phyloP scores from a whole-genome alignment of 2,797 vertebrate genomes.

The Perodicticus potto region DNA sequence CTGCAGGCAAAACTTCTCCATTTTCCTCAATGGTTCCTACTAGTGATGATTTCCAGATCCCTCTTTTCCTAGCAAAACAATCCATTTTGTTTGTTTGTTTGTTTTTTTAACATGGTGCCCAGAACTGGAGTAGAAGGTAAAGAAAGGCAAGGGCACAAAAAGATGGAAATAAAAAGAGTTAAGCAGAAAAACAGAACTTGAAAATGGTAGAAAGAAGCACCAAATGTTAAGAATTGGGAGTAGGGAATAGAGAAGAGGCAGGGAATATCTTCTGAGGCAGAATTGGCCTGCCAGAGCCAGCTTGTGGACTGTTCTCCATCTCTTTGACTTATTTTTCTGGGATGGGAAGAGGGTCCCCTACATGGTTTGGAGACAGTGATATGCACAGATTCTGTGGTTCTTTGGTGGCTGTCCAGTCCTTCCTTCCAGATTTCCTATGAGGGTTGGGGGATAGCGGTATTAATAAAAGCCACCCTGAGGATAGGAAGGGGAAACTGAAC shows the following conservation, averaged over 20 bases:
- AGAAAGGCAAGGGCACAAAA: conserved; percentile 41
- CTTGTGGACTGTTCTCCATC: not conserved
- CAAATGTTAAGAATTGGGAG: not conserved
- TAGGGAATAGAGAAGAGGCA: not conserved
- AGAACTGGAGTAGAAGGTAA: conserved; percentile 32
- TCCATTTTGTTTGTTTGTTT: not conserved
- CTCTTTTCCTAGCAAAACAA: conserved; percentile 45
- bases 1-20: not conserved
- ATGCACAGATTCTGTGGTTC: not conserved
- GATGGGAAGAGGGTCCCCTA: not conserved
- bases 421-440: not conserved
- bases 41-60: conserved; percentile 33
- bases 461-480: conserved; percentile 60
- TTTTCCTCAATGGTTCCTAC: conserved; percentile 51
- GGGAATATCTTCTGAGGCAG: not conserved
- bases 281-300: not conserved
- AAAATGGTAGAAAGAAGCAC: conserved; percentile 28
- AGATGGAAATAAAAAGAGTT: conserved; percentile 38
- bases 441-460: not conserved
- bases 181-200: conserved; percentile 39
- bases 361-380: not conserved
- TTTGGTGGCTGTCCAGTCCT: conserved; percentile 4
- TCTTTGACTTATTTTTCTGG: conserved; percentile 47
- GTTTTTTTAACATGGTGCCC: not conserved
- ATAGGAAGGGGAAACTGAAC: conserved; percentile 52